Base-by-base conservation (phyloP, 2,888 invertebrate genomes). In the Cheilosia pagana region DNA sequence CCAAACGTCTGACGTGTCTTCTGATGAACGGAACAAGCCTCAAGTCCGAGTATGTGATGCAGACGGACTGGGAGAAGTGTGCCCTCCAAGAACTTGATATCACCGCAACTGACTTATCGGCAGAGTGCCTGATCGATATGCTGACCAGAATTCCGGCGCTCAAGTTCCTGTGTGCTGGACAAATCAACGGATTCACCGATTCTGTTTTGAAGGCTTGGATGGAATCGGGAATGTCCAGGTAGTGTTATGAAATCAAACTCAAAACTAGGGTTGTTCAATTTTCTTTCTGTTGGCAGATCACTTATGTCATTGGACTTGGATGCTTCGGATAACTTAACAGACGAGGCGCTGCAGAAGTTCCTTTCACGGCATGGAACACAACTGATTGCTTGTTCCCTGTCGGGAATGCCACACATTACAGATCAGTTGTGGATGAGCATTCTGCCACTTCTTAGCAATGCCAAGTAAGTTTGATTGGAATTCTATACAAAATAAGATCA, bases 381-480 rank as follows among this genome's bases (percentile, higher is more conserved):
- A 91, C 93, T 99, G 77, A 95, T 95, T 92, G 99, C 98, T 0
- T 94, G 99, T 50, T 95, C 95, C 81, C 93, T 99, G 31, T 96
- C 97, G 76, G 98, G 99, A 55, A 99, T 99, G 96, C 96, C 99
- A 0, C 99, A 99, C 91, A 96, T 99, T 88, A 98, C 99, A 0
- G 99, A 99, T 93, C 98, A 98, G 90, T 95, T 99, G 87, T 99
- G 99, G 98, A 97, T 98, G 93, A 96, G 97, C 88, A 96, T 98
- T 87, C 93, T 99, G 87, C 98, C 98, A 0, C 95, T 97, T 87
- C 93, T 99, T 63, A 95, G 95, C 77, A 98, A 98, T 90, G 96
- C 98, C 88, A 98, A 95, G 99, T 99, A 90, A 92, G 93, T 89
- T 41, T 10, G 6, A 0, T 41, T 21, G 12, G 67, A 65, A 39